phyloP scores from a whole-genome alignment of 2,888 invertebrate species.

The Zygaena filipendulae region DNA sequence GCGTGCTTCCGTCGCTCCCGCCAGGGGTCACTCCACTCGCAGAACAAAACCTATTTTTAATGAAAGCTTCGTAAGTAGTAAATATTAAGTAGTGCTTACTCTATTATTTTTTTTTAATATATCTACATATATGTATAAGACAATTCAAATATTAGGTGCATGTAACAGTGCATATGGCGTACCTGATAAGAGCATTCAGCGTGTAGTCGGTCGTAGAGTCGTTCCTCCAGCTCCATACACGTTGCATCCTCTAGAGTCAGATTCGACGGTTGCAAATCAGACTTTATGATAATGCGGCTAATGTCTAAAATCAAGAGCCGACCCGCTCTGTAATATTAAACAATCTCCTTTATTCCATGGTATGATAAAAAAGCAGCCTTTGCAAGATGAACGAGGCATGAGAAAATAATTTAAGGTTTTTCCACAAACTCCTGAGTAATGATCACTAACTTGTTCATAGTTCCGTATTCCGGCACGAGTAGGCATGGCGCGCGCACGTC shows the following conservation, averaged over 20 bases:
- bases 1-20: slow-evolving; percentile 74
- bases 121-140: no score
- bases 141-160: no score
- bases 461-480: slow-evolving; percentile 80
- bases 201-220: slow-evolving; percentile 80
- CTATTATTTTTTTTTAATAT: no score
- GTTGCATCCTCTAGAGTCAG: slow-evolving; percentile 79
- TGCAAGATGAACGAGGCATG: no score
- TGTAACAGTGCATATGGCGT: no score
- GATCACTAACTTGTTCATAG: slow-evolving; percentile 74
- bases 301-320: slow-evolving; percentile 78
- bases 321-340: slow-evolving; percentile 62
- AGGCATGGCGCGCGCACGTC: slow-evolving; percentile 82
- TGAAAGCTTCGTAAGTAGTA: no score
- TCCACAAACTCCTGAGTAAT: no score
- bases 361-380: not conserved
- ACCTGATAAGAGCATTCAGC: slow-evolving; percentile 78
- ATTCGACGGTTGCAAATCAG: slow-evolving; percentile 77
- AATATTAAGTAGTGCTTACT: no score
- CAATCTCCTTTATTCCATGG: not conserved
- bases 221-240: slow-evolving; percentile 84
- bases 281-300: slow-evolving; percentile 74
- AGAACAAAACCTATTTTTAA: slow-evolving; percentile 62
- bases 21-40: slow-evolving; percentile 77
- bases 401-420: no score